Percentiles rank a stretch among this genome's conserved stretches.
These are phyloP conservation scores for Lordiphosa fenestrarum DNA, from an alignment of 2,888 invertebrate genomes.

Conservation along the genomic window DNA sequence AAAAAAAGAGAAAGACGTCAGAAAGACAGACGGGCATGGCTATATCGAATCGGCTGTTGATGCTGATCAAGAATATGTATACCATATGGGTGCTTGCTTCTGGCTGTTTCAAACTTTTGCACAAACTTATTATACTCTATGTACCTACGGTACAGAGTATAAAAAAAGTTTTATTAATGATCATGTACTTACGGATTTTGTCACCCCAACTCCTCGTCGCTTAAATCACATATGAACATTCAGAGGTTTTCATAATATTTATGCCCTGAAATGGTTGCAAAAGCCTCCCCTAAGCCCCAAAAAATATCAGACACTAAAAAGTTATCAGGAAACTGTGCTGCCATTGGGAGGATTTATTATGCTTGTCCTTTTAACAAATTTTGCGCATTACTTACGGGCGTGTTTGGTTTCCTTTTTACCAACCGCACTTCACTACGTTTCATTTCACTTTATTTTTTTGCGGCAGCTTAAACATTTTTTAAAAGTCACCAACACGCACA, in stretches of 20 bases:
- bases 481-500: constrained; percentile 73
- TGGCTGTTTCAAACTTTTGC: too few species aligned
- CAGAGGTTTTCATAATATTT: neutral
- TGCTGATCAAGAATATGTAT: too few species aligned
- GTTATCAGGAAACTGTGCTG: constrained; percentile 68
- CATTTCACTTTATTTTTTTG: constrained; percentile 55
- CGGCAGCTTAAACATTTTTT: constrained; percentile 70
- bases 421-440: constrained; percentile 45
- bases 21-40: too few species aligned
- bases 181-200: too few species aligned
- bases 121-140: too few species aligned
- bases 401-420: constrained; percentile 27
- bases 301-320: constrained; percentile 53
- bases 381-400: constrained; percentile 68
- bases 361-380: constrained; percentile 73
- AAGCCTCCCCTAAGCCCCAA: constrained; percentile 31
- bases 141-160: too few species aligned
- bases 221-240: too few species aligned
- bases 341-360: constrained; percentile 72
- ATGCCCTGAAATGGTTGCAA: constrained; percentile 3
- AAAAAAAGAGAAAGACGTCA: too few species aligned
- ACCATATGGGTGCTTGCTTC: too few species aligned
- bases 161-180: too few species aligned
- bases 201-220: too few species aligned
- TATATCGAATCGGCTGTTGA: too few species aligned